Base-by-base conservation (phyloP, 2,888 invertebrate species). In the Mantis religiosa region DNA sequence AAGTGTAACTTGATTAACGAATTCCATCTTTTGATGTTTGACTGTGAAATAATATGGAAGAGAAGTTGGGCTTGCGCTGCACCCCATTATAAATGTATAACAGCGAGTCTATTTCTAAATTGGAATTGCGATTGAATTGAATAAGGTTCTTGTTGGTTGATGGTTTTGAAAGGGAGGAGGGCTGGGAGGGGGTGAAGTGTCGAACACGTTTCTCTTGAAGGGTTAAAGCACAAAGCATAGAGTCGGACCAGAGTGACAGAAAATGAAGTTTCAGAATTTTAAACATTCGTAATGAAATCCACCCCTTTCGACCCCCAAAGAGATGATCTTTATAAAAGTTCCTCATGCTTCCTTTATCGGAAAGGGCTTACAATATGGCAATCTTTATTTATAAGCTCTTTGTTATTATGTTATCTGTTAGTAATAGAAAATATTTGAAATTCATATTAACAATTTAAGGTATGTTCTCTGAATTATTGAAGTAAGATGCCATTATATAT, bases 1-100 rank as follows among this genome's bases (percentile, higher is more conserved):
- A 89, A 89, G 89, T 88, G 87, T 84, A 89, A 89, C 87, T 88
- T 87, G 87, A 87, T 88, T 89, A 89, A 89, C 88, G 89, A 88
- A 89, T 89, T 89, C 88, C 89, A 87, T 89, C 87, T 87, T 89
- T 89, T 88, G 89, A 89, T 87, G 87, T 87, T 87, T 82, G 87
- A 87, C 87, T 87, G 87, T 30, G 87, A 87, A 87, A 87, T 87
- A 87, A 86, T 86, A 86, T 81, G 30, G 86, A 28, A 81, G 86
- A 82, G 25, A 85, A 87, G 81, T 87, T 87, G 87, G 54, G 54
- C 87, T 87, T 87, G 82, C 82, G 82, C 82, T 87, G 87, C 82
- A n/a, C 87, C 87, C 87, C 27, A 87, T 87, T 87, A 87, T 87
- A 71, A 86, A 86, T 86, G 82, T 82, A 87, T 87, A 87, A 30